These are phyloP conservation scores for Lithophane socia DNA, from an alignment of 2,888 invertebrate species.

Conservation along the genomic window DNA sequence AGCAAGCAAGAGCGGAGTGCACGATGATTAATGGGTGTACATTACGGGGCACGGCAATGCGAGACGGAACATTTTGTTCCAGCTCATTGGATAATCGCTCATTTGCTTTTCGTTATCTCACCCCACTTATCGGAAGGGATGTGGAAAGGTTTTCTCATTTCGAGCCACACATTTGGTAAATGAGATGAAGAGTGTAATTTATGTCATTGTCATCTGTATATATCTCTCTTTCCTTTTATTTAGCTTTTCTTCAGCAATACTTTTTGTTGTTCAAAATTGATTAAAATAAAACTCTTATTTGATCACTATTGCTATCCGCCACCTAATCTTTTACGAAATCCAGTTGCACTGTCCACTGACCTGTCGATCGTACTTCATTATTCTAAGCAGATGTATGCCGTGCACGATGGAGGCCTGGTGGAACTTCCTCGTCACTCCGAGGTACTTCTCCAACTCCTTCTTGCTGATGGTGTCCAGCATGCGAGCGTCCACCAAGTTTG, in stretches of 20 bases:
- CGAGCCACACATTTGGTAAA: constrained; percentile 63
- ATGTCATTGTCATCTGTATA: constrained; percentile 51
- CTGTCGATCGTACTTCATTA: constrained; percentile 98
- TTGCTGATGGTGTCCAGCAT: constrained; percentile 98
- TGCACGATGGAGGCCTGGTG: constrained; percentile 98
- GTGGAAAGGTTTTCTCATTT: constrained; percentile 69
- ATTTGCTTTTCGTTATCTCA: constrained; percentile 78
- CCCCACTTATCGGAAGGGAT: constrained; percentile 73
- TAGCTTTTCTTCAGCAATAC: not conserved
- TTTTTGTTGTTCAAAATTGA: not conserved
- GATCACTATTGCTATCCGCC: not conserved
- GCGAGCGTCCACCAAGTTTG: constrained; percentile 97
- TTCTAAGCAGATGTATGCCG: constrained; percentile 97
- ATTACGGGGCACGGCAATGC: constrained; percentile 72
- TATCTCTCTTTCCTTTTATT: constrained; percentile 24
- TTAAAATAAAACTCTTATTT: constrained; percentile 2
- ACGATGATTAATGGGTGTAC: constrained; percentile 82
- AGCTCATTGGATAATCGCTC: constrained; percentile 79
- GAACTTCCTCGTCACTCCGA: constrained; percentile 97
- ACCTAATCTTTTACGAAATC: not conserved
- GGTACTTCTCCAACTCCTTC: constrained; percentile 98
- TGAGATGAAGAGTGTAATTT: constrained; percentile 63
- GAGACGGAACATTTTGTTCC: constrained; percentile 77
- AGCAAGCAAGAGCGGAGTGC: constrained; percentile 63
- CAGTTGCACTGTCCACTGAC: constrained; percentile 80